phyloP scores from a whole-genome alignment of 2,113 vertebrate species.

The Tachycineta bicolor region DNA sequence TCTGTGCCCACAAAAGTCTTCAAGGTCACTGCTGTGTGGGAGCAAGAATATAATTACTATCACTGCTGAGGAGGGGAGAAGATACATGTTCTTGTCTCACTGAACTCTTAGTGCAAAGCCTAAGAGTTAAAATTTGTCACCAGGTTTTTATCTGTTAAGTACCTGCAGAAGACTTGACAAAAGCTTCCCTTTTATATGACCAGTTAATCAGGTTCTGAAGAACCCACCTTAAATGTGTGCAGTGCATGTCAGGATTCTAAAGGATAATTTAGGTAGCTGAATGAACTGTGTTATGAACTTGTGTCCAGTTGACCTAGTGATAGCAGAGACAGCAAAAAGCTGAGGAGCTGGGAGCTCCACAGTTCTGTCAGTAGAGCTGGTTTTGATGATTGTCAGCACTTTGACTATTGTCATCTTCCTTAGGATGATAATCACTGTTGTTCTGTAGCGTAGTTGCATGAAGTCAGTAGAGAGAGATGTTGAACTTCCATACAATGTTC shows the following conservation, averaged over 20 bases:
- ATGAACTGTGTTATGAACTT: not conserved
- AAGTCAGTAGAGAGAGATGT: not conserved
- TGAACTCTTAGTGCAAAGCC: not conserved
- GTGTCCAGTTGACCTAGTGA: not conserved
- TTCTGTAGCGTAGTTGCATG: not conserved
- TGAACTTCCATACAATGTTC: not conserved
- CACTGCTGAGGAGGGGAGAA: not conserved
- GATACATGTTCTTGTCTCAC: not conserved
- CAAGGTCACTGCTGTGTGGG: not conserved
- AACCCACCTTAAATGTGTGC: not conserved
- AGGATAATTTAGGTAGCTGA: not conserved
- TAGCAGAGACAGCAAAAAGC: not conserved
- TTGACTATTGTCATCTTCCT: not conserved
- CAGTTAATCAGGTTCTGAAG: not conserved
- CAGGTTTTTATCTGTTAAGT: not conserved
- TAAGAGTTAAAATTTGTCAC: not conserved
- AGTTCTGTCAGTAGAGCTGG: not conserved
- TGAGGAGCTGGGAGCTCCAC: not conserved
- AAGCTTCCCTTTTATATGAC: not conserved
- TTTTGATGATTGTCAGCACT: not conserved
- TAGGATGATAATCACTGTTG: not conserved
- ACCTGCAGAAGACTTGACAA: not conserved
- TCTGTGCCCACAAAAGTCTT: not conserved
- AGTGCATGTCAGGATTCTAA: not conserved
- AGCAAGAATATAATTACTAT: not conserved